These are phyloP conservation scores for Mechanitis mazaeus DNA, from an alignment of 2,888 invertebrate species.

Conservation along the genomic window DNA sequence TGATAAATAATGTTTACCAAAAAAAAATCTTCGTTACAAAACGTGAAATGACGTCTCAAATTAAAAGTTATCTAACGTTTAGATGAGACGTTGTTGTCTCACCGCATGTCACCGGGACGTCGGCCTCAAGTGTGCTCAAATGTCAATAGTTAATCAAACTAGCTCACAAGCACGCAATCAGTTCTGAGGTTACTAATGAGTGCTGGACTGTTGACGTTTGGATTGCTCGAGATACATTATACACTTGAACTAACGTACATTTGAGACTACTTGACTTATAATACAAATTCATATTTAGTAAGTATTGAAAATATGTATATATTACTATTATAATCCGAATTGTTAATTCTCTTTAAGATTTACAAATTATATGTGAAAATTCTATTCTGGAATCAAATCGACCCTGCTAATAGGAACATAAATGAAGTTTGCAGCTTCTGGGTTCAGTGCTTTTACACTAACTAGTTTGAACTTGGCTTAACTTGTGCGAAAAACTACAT, in stretches of 20 bases:
- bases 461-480: conserved; percentile 22
- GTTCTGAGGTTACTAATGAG: conserved; percentile 36
- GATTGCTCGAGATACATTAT: conserved; percentile 10
- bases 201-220: conserved; percentile 15
- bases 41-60: too few relatives aligned
- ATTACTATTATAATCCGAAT: too few relatives aligned
- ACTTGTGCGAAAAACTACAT: conserved; percentile 17
- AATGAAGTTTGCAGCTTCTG: conserved; percentile 24
- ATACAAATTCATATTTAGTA: too few relatives aligned
- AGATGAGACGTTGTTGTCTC: conserved; percentile 7
- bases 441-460: conserved; percentile 21
- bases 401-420: conserved; percentile 21
- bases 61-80: too few relatives aligned
- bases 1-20: too few relatives aligned
- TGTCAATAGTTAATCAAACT: conserved; percentile 34
- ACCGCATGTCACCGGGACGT: conserved; percentile 18
- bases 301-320: too few relatives aligned
- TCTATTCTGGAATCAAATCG: neutral
- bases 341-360: neutral
- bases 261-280: too few relatives aligned
- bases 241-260: neutral
- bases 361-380: neutral
- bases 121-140: conserved; percentile 26
- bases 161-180: conserved; percentile 27
- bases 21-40: too few relatives aligned